Base-by-base conservation (phyloP, 2,888 invertebrate genomes). In the Drosophila helvetica region DNA sequence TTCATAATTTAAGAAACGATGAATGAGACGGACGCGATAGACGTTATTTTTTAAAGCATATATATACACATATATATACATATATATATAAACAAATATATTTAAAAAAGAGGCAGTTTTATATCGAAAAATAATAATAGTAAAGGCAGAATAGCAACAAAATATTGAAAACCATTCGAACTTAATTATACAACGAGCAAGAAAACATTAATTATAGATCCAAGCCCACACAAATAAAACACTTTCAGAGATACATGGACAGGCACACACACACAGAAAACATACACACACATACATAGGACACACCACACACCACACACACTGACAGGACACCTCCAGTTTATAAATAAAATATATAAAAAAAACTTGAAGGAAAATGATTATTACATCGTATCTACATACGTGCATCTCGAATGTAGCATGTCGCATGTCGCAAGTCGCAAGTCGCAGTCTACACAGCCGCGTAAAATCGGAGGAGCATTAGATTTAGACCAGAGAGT, bases 151-250 rank as follows among this genome's bases (percentile, higher is more conserved):
- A 57, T 79, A 76, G 77, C 79, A 81, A 71, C 70, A 86, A 84
- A 84, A 77, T 80, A 85, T 84, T 85, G 83, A 84, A 88, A 90
- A 81, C 79, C 80, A 90, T 90, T 90, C 90, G 88, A 91, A 90
- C 90, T 90, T 90, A 90, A 90, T 87, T 86, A 90, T 89, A 90
- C 90, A 90, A 90, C 90, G 90, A 90, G 76, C 75, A 79, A 81
- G 68, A 63, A 75, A 79, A 74, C 52, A 66, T 67, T 64, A 76
- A 67, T 60, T 61, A 63, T 65, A 66, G 54, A 65, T 19, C 17
- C 46, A 33, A 47, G 55, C 56, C 56, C 62, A 69, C 42, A 58
- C 33, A 67, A 58, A 64, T 45, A 53, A 27, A 54, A 46, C 27
- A 78, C 78, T 69, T 68, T 72, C 75, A 74, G 73, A 85, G 69